These are phyloP conservation scores for Drosophila santomea DNA, from an alignment of 1,140 invertebrate species.

Conservation along the genomic window DNA sequence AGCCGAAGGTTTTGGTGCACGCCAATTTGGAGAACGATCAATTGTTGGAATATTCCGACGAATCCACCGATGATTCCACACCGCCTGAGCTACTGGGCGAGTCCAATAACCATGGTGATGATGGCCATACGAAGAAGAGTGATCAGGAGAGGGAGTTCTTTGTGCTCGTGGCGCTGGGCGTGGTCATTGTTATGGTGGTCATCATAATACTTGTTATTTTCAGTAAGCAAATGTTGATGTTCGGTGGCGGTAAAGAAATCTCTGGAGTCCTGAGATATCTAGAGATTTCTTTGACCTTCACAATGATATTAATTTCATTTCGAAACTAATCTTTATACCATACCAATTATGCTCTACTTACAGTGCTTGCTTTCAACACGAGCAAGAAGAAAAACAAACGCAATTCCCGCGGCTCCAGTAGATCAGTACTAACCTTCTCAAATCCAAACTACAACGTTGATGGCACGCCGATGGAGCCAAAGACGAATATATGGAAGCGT, in stretches of 20 bases:
- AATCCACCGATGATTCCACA: constrained; percentile 59
- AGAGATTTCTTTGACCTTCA: background rate
- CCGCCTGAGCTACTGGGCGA: constrained; percentile 53
- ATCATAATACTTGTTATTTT: constrained; percentile 79
- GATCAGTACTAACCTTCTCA: constrained; percentile 90
- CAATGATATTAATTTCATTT: background rate
- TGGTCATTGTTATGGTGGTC: constrained; percentile 77
- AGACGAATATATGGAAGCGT: constrained; percentile 89
- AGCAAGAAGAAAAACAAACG: constrained; percentile 87
- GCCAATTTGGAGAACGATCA: constrained; percentile 66
- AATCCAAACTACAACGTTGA: constrained; percentile 90
- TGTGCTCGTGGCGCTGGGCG: constrained; percentile 69
- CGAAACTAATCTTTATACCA: background rate
- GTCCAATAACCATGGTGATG: constrained; percentile 30
- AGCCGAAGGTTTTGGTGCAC: constrained; percentile 73
- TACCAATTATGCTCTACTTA: constrained; percentile 29
- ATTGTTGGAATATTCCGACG: constrained; percentile 62
- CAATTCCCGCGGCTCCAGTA: constrained; percentile 86
- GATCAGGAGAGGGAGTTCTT: constrained; percentile 66
- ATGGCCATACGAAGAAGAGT: constrained; percentile 45
- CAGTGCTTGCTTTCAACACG: constrained; percentile 86
- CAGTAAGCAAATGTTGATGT: constrained; percentile 50
- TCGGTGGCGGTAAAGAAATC: background rate
- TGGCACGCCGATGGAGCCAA: constrained; percentile 86
- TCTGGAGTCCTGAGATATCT: background rate